These are phyloP conservation scores for Esox niger DNA, from an alignment of 2,113 vertebrate species.

Conservation along the genomic window DNA sequence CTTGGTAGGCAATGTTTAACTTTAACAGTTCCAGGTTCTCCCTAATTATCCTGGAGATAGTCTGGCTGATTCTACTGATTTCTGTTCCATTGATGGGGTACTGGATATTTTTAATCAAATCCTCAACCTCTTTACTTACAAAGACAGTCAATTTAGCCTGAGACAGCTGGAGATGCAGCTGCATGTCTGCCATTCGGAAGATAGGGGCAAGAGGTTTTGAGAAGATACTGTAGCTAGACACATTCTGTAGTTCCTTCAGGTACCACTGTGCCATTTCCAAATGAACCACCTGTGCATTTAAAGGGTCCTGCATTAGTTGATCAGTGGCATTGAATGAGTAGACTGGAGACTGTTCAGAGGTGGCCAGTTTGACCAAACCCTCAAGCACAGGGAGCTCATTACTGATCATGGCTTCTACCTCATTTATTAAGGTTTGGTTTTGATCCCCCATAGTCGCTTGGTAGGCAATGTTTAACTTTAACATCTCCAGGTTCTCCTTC, in stretches of 20 bases:
- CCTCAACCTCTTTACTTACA: slow-evolving; percentile 43
- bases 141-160: slow-evolving; percentile 48
- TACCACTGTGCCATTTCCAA: slow-evolving; percentile 65
- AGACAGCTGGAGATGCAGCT: slow-evolving; percentile 47
- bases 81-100: slow-evolving; percentile 54
- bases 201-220: slow-evolving; percentile 51
- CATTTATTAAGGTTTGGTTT: too few species aligned
- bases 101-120: slow-evolving; percentile 42
- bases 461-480: slow-evolving; percentile 28
- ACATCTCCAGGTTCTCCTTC: slow-evolving; percentile 25
- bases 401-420: too few species aligned
- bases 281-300: slow-evolving; percentile 40
- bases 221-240: slow-evolving; percentile 46
- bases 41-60: slow-evolving; percentile 38
- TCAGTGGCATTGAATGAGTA: slow-evolving; percentile 39
- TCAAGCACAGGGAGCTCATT: slow-evolving; percentile 63
- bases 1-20: slow-evolving; percentile 18
- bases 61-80: slow-evolving; percentile 49
- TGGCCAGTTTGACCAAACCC: slow-evolving; percentile 48
- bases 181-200: slow-evolving; percentile 54
- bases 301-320: slow-evolving; percentile 18
- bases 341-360: slow-evolving; percentile 36
- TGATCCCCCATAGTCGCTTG: slow-evolving; percentile 13
- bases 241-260: slow-evolving; percentile 59
- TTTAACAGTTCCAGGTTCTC: slow-evolving; percentile 38